phyloP scores from a whole-genome alignment of 1,140 invertebrate genomes.

The Drosophila ohnishii region DNA sequence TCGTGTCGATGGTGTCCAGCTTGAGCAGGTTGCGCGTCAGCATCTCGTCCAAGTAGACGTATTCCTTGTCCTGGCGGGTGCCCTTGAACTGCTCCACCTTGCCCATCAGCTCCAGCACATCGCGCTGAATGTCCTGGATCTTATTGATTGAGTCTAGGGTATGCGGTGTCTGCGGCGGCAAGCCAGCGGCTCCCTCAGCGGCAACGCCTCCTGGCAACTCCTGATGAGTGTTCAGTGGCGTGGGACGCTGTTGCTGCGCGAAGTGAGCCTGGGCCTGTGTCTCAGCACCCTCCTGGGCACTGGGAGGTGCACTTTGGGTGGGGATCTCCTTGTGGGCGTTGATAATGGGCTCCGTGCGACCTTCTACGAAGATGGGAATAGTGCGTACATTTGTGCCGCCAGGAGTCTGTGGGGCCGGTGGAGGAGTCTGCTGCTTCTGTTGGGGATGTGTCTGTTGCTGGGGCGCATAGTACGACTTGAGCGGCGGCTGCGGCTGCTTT shows the following conservation, averaged over 20 bases:
- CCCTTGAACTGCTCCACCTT: conserved; percentile 92
- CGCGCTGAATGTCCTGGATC: conserved; percentile 91
- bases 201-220: conserved; percentile 22
- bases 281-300: conserved; percentile 82
- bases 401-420: conserved; percentile 72
- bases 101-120: conserved; percentile 90
- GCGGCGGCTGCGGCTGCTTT: conserved; percentile 45
- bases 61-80: conserved; percentile 91
- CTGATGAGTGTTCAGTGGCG: conserved; percentile 78
- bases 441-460: conserved; percentile 78
- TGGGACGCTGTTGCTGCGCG: conserved; percentile 67
- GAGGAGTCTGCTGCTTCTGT: conserved; percentile 74
- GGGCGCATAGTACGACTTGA: conserved; percentile 67
- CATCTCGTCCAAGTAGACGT: conserved; percentile 96
- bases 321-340: conserved; percentile 84
- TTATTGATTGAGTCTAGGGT: conserved; percentile 89
- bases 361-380: conserved; percentile 94
- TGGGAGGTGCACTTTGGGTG: conserved; percentile 79
- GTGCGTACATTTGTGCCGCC: conserved; percentile 86
- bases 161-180: conserved; percentile 83
- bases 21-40: conserved; percentile 95
- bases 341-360: conserved; percentile 89
- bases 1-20: conserved; percentile 95
- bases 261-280: conserved; percentile 72
- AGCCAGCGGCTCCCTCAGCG: conserved; percentile 38